Base-by-base conservation (phyloP, 1,140 invertebrate genomes). In the Zaprionus ornatus region DNA sequence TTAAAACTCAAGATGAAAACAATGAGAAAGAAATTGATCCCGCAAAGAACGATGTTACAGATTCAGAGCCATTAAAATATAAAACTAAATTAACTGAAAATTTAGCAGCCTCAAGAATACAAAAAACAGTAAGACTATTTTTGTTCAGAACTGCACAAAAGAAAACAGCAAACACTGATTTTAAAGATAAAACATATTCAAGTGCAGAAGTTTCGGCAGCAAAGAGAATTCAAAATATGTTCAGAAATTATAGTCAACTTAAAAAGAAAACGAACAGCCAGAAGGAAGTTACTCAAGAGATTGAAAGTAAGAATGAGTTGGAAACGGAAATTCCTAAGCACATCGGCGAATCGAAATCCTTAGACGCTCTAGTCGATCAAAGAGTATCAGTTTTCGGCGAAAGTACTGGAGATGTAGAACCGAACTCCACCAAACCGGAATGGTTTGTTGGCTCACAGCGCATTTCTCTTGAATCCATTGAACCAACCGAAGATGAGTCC, bases 361-460 rank as follows among this genome's bases (percentile, higher is more conserved):
- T 52, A 57, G 50, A 55, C 13, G 13, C 27, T 12, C 63, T 50
- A 17, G 12, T 19, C 4, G 10, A 50, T 50, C 45, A 13, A 27
- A n/a, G 1, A 15, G 25, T 54, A 32, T 25, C 32, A 37, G 29
- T n/a, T 27, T 7, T 55, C 48, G 15, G 50, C 12, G 62, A 65
- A 10, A 19, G 3, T 23, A 40, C 40, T 0, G 9, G 1, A 17
- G 66, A 63, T 52, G 50, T 48, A 15, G 48, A 71, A 3, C 19
- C 19, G 4, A 57, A 13, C 17, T 25, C 60, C 1, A 61, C 7
- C 2, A 80, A 63, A 29, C 62, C 83, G 3, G 65, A 78, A 52
- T 91, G 84, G 90, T 91, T 81, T 75, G 86, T 92, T 23, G 83
- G 90, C 17, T 64, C 78, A 21, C 78, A 86, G 57, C 82, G 71